Percentiles rank a stretch among this genome's conserved stretches.
Conservation (phyloP, 2,113 vertebrate species). For the Origma solitaria region DNA sequence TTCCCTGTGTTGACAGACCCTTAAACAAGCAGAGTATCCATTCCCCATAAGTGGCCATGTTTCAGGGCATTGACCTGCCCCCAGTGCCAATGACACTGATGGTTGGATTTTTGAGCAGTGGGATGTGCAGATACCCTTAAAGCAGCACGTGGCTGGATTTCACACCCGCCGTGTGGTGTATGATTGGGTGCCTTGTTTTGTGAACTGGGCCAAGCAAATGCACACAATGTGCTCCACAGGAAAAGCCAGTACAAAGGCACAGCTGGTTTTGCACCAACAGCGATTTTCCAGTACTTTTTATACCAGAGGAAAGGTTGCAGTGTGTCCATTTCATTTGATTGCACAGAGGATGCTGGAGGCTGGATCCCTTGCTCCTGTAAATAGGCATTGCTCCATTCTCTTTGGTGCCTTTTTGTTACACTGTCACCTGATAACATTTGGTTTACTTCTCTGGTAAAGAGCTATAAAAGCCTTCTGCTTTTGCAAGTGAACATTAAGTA, state of each 20-base stretch:
- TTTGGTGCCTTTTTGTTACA: neutral
- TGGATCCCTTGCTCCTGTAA: neutral
- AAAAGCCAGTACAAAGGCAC: neutral
- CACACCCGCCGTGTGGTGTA: fast-evolving
- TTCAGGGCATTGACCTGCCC: neutral
- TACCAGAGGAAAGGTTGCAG: neutral
- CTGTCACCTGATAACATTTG: neutral
- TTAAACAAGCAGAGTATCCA: neutral
- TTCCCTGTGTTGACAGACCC: neutral
- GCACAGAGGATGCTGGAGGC: neutral
- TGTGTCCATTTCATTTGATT: neutral
- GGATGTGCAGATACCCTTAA: neutral
- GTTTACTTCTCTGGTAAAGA: neutral
- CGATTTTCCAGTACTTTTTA: neutral
- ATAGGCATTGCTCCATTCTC: neutral
- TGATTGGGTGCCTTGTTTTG: neutral
- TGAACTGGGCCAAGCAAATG: neutral
- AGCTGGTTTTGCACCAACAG: neutral
- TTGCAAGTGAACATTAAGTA: neutral
- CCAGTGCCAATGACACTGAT: neutral
- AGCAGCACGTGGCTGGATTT: neutral
- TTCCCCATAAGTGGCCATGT: fast-evolving
- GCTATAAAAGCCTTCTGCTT: neutral
- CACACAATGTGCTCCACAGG: neutral
- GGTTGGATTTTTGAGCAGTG: neutral